A percentile compares a stretch with the other conserved stretches of the same genome.
Conservation (phyloP, 2,888 invertebrate species). For the Dynastes maya region DNA sequence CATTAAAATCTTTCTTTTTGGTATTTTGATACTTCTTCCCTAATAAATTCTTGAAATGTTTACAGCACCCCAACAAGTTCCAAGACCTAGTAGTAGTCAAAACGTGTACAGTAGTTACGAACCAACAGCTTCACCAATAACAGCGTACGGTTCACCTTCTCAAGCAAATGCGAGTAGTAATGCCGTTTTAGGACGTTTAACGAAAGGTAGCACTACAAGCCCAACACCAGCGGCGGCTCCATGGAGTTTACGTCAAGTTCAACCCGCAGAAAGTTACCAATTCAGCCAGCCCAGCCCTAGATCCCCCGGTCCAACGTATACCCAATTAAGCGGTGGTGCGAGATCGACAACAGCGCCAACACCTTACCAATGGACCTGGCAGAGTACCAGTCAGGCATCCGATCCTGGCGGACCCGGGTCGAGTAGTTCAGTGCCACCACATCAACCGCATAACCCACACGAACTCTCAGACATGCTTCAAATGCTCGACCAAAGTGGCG, state of each 20-base stretch:
- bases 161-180: constrained; percentile 76
- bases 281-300: constrained; percentile 81
- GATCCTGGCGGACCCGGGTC: constrained; percentile 70
- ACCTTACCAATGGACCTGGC: constrained; percentile 69
- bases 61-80: constrained; percentile 72
- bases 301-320: constrained; percentile 90
- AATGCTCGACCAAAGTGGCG: constrained; percentile 89
- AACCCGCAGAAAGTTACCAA: constrained; percentile 82
- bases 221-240: constrained; percentile 81
- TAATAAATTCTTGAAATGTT: constrained; percentile 39
- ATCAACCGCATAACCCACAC: constrained; percentile 80
- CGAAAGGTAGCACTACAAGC: constrained; percentile 80
- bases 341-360: constrained; percentile 62
- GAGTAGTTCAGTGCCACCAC: constrained; percentile 73
- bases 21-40: too few relatives aligned
- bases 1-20: too few relatives aligned
- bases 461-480: constrained; percentile 95
- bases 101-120: constrained; percentile 83
- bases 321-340: constrained; percentile 81
- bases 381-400: constrained; percentile 69
- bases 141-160: constrained; percentile 75
- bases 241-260: constrained; percentile 77
- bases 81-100: constrained; percentile 80
- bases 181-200: constrained; percentile 77
- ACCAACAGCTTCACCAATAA: constrained; percentile 82